Conservation (phyloP, 2,888 invertebrate species). For the Tachina grossa region DNA sequence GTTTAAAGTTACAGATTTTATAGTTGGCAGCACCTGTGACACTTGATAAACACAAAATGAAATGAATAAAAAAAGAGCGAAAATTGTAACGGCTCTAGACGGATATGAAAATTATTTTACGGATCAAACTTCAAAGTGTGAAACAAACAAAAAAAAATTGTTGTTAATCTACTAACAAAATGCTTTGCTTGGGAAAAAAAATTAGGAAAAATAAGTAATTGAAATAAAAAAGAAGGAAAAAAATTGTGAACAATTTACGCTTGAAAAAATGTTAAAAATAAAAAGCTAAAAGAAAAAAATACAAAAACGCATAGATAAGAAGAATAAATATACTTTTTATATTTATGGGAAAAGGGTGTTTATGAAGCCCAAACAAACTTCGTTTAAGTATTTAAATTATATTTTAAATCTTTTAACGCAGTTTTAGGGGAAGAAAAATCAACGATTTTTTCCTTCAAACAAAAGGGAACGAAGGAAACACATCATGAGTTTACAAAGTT, state of each 20-base stretch:
- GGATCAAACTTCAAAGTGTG: slow-evolving; percentile 72
- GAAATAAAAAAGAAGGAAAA: slow-evolving; percentile 51
- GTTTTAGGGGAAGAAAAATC: slow-evolving; percentile 32
- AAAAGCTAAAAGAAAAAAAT: slow-evolving; percentile 22
- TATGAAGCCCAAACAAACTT: slow-evolving; percentile 28
- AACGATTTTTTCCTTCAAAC: neutral
- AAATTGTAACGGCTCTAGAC: slow-evolving; percentile 34
- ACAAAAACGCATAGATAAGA: slow-evolving; percentile 31
- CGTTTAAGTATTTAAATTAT: slow-evolving; percentile 58
- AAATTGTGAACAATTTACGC: slow-evolving; percentile 59
- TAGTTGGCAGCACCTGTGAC: slow-evolving; percentile 68
- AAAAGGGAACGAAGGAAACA: neutral
- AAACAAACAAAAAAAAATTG: slow-evolving; percentile 53
- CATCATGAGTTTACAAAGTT: slow-evolving; percentile 17
- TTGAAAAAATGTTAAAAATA: slow-evolving; percentile 44
- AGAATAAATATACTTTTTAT: slow-evolving; percentile 14
- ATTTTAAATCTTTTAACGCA: slow-evolving; percentile 36
- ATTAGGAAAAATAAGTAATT: slow-evolving; percentile 53
- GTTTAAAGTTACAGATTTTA: slow-evolving; percentile 40
- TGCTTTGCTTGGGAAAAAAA: slow-evolving; percentile 36
- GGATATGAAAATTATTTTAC: slow-evolving; percentile 70
- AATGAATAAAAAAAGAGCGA: slow-evolving; percentile 19
- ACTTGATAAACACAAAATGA: slow-evolving; percentile 50
- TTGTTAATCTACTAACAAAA: slow-evolving; percentile 65
- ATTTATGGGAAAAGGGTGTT: slow-evolving; percentile 55